phyloP scores from a whole-genome alignment of 2,888 invertebrate genomes.

The Zaprionus bogoriensis region DNA sequence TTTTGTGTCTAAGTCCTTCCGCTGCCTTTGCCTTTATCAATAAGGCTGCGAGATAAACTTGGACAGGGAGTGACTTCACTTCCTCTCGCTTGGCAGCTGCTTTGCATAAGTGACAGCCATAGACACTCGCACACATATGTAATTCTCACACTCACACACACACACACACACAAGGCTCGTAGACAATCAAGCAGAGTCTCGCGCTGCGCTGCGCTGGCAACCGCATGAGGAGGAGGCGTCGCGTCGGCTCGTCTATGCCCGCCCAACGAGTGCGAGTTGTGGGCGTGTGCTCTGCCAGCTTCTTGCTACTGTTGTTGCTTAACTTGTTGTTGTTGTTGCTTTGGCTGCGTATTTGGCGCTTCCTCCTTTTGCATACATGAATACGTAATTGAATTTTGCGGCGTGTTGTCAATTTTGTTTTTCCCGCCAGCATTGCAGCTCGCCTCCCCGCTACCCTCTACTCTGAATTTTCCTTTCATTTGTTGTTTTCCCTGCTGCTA shows the following conservation, averaged over 20 bases:
- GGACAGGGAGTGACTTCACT: slow-evolving; percentile 58
- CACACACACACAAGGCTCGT: slow-evolving; percentile 14
- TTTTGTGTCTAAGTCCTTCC: slow-evolving; percentile 71
- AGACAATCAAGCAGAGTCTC: slow-evolving; percentile 64
- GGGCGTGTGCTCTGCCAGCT: slow-evolving; percentile 26
- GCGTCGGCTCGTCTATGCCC: slow-evolving; percentile 50
- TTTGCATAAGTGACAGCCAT: slow-evolving; percentile 71
- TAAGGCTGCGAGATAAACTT: slow-evolving; percentile 66
- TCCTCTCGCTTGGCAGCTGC: slow-evolving; percentile 70
- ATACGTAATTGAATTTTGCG: slow-evolving; percentile 77
- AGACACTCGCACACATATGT: slow-evolving; percentile 4
- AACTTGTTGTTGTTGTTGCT: slow-evolving; percentile 26
- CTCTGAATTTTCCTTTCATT: slow-evolving; percentile 16
- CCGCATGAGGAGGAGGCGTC: slow-evolving; percentile 17
- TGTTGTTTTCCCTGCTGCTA: slow-evolving; percentile 16
- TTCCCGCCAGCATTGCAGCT: slow-evolving; percentile 58
- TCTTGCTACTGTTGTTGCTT: neutral
- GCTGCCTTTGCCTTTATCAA: slow-evolving; percentile 73
- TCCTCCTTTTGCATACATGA: slow-evolving; percentile 74
- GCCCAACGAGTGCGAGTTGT: slow-evolving; percentile 39
- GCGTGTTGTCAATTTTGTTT: slow-evolving; percentile 73
- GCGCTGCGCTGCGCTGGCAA: slow-evolving; percentile 40
- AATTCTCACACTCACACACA: slow-evolving; percentile 9
- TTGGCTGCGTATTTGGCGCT: slow-evolving; percentile 67
- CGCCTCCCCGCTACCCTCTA: neutral